Evolutionary conservation across 2,797 vertebrate genomes (phyloP).

Genomic region (Mus spretus): DNA sequence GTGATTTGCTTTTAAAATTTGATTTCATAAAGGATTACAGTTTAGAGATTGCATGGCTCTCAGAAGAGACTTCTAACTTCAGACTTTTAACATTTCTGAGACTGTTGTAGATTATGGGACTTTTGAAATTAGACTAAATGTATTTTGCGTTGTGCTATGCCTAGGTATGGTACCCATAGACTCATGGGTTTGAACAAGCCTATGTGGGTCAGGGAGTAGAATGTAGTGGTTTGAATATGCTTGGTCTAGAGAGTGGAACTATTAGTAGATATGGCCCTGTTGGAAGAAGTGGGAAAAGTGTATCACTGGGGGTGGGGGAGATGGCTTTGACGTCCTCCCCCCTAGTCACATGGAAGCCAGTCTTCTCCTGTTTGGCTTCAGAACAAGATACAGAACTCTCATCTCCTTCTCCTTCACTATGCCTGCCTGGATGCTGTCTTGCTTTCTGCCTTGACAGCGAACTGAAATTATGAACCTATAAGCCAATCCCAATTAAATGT

Average conservation of each 20-base stretch:
- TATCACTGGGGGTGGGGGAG: neutral
- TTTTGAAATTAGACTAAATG: too few species aligned
- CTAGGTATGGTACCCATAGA: too few species aligned
- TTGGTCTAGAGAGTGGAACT: neutral
- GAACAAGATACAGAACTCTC: neutral
- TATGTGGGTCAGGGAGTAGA: neutral
- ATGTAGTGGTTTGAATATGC: neutral
- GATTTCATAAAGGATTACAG: too few species aligned
- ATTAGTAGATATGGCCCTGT: neutral
- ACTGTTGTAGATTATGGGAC: too few species aligned
- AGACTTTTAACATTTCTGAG: too few species aligned
- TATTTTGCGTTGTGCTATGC: too few species aligned
- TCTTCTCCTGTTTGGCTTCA: neutral
- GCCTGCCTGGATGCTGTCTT: neutral
- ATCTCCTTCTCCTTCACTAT: neutral
- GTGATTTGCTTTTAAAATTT: too few species aligned
- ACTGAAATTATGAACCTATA: neutral
- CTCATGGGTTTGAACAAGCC: neutral
- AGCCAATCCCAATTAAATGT: neutral
- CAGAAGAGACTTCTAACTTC: too few species aligned
- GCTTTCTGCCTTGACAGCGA: neutral
- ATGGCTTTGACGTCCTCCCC: neutral
- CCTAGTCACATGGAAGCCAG: neutral
- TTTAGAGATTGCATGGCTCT: too few species aligned
- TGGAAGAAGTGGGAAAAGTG: neutral